These are phyloP conservation scores for Trissolcus basalis DNA, from an alignment of 1,140 invertebrate genomes.

Conservation along the genomic window DNA sequence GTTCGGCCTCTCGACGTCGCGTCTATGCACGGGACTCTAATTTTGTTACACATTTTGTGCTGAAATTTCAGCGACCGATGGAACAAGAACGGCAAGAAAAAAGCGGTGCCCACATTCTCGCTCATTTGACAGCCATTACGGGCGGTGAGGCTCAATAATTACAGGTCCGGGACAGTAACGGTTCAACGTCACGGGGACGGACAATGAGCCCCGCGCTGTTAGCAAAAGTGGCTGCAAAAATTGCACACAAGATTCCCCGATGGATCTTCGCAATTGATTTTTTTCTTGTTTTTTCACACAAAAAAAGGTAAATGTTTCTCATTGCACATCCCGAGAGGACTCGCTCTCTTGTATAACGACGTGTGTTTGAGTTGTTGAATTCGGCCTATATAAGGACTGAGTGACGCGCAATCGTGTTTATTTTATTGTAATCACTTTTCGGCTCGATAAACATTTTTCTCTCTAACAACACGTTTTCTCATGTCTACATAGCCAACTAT, in stretches of 20 bases:
- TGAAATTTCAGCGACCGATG: conserved; percentile 1
- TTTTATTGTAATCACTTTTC: not conserved
- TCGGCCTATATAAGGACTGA: conserved; percentile 33
- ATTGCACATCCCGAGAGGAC: conserved; percentile 13
- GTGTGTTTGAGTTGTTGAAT: conserved; percentile 25
- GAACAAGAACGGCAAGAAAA: not conserved
- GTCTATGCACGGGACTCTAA: no score
- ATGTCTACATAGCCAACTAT: no score
- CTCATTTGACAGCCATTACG: conserved; percentile 41
- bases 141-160: conserved; percentile 48
- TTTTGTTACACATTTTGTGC: not conserved
- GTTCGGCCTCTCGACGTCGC: no score
- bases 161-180: conserved; percentile 49
- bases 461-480: not conserved
- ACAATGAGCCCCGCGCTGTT: conserved; percentile 32
- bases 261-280: conserved; percentile 7
- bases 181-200: conserved; percentile 25
- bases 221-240: conserved; percentile 35
- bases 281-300: conserved; percentile 29
- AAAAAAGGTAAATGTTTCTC: conserved; percentile 20
- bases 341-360: conserved; percentile 17
- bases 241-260: conserved; percentile 14
- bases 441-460: not conserved
- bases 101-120: conserved; percentile 18
- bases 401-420: conserved; percentile 2